Conservation (phyloP, 1,140 invertebrate genomes). For the Bombus vancouverensis region DNA sequence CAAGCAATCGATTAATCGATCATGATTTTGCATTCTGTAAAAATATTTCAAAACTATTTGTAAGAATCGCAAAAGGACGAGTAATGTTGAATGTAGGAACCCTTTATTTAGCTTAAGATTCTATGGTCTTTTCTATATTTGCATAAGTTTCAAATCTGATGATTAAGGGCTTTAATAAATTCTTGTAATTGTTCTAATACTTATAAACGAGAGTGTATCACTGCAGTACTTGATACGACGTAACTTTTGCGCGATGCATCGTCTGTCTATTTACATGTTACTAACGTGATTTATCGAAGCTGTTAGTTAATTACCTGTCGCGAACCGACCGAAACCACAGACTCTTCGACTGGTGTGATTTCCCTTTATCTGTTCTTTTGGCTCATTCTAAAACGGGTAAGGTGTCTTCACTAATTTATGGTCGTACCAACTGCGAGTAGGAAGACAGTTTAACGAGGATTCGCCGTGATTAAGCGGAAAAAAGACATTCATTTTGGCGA, state of each 20-base stretch:
- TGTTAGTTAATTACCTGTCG: constrained; percentile 34
- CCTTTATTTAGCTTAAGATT: too few relatives aligned
- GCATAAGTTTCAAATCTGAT: too few relatives aligned
- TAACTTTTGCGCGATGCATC: constrained; percentile 29
- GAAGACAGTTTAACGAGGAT: background rate
- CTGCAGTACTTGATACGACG: constrained; percentile 46
- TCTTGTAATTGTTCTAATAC: too few relatives aligned
- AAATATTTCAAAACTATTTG: too few relatives aligned
- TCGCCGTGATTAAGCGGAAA: background rate
- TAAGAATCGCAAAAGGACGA: too few relatives aligned
- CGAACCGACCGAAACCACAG: constrained; percentile 30
- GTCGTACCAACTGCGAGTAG: background rate
- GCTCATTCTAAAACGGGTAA: constrained; percentile 11
- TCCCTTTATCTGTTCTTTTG: constrained; percentile 34
- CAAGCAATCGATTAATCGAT: too few relatives aligned
- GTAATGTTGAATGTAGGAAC: too few relatives aligned
- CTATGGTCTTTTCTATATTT: too few relatives aligned
- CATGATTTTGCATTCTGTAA: too few relatives aligned
- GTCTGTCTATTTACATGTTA: constrained; percentile 37
- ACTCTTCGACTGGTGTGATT: constrained; percentile 44
- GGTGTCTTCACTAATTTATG: constrained; percentile 55
- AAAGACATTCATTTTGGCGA: background rate
- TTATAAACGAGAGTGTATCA: too few relatives aligned
- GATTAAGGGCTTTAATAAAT: too few relatives aligned
- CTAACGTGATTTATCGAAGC: constrained; percentile 58